Conservation (phyloP, 2,888 invertebrate genomes). For the Busseola fusca region DNA sequence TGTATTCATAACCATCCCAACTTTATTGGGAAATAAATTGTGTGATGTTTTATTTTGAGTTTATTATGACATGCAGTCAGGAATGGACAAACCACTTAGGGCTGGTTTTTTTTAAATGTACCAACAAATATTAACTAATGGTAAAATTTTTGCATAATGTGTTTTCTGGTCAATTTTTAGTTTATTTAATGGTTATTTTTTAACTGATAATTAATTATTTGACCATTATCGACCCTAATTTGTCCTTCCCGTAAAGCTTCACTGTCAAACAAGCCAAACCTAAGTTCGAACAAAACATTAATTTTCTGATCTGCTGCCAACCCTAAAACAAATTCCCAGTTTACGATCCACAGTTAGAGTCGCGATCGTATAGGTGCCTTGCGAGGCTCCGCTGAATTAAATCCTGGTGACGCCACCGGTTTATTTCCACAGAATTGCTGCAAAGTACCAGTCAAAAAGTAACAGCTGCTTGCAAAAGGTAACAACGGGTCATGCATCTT, state of each 20-base stretch:
- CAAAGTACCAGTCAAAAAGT: slow-evolving; percentile 25
- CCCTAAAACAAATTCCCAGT: slow-evolving; percentile 39
- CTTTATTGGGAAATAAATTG: background rate
- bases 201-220: too few species aligned
- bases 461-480: background rate
- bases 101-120: too few species aligned
- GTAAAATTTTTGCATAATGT: too few species aligned
- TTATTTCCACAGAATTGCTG: slow-evolving; percentile 21
- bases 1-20: background rate
- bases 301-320: slow-evolving; percentile 5
- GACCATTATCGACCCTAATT: too few species aligned
- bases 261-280: background rate
- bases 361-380: slow-evolving; percentile 30
- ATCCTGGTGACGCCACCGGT: slow-evolving; percentile 7
- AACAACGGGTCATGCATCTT: slow-evolving; percentile 1
- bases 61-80: background rate
- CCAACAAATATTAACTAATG: too few species aligned
- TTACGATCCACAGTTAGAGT: slow-evolving; percentile 45
- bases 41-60: background rate
- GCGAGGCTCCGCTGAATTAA: slow-evolving; percentile 29
- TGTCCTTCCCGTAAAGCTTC: too few species aligned
- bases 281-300: background rate
- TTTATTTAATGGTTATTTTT: too few species aligned
- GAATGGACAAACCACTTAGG: background rate
- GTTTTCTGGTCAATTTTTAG: too few species aligned